phyloP scores from a whole-genome alignment of 1,140 invertebrate species.

The Anastrepha ludens region DNA sequence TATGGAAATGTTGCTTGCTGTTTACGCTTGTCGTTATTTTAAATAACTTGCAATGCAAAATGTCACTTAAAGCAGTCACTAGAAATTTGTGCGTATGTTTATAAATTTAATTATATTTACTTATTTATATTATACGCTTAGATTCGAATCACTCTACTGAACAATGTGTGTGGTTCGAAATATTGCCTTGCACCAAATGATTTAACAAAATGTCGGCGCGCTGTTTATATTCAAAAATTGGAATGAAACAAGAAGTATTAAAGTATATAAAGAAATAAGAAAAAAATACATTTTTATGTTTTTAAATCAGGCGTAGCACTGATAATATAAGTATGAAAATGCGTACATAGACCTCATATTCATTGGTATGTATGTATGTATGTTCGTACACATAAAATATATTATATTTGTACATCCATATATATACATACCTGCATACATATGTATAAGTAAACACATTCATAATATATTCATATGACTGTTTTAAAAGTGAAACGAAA shows the following conservation, averaged over 20 bases:
- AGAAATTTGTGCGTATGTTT: too few species aligned
- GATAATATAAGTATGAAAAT: constrained; percentile 22
- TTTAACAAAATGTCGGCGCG: background rate
- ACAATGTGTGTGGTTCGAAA: background rate
- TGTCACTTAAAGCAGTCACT: too few species aligned
- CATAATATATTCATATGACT: constrained; percentile 18
- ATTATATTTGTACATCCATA: background rate
- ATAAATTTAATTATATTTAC: too few species aligned
- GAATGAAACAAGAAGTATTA: background rate
- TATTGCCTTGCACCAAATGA: background rate
- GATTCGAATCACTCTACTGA: background rate
- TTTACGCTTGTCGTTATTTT: too few species aligned
- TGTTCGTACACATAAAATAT: too few species aligned
- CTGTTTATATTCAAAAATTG: constrained; percentile 24
- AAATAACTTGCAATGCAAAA: too few species aligned
- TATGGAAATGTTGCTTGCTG: too few species aligned
- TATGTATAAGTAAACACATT: background rate
- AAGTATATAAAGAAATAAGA: background rate
- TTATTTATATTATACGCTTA: background rate
- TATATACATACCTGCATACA: background rate
- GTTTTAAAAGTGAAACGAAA: background rate
- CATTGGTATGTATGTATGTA: background rate
- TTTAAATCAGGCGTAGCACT: background rate
- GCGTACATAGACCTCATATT: background rate
- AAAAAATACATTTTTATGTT: background rate